phyloP scores from a whole-genome alignment of 2,797 vertebrate species.

The Thunnus albacares region DNA sequence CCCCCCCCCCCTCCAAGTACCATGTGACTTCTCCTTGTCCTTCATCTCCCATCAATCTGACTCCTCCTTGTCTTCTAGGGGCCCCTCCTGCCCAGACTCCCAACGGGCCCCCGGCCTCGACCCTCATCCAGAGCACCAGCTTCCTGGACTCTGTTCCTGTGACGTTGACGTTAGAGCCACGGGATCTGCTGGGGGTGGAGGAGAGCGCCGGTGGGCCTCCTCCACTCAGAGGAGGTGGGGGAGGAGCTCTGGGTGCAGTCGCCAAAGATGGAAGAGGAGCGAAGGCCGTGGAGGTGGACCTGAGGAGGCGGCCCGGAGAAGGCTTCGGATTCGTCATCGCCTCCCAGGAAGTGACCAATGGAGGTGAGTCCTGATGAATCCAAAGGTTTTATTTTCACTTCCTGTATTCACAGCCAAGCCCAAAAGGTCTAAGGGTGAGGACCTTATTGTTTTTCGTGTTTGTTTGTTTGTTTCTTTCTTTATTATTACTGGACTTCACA shows the following conservation, averaged over 20 bases:
- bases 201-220: constrained; percentile 74
- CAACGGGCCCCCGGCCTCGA: constrained; percentile 59
- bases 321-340: constrained; percentile 89
- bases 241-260: constrained; percentile 43
- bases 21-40: neutral
- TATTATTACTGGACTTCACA: too few relatives aligned
- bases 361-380: constrained; percentile 71
- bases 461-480: too few relatives aligned
- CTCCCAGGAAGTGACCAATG: constrained; percentile 82
- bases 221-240: constrained; percentile 55
- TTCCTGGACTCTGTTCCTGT: constrained; percentile 88
- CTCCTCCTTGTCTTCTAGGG: constrained; percentile 32
- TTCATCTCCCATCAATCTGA: neutral
- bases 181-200: constrained; percentile 81
- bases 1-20: too few relatives aligned
- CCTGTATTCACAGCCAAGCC: neutral
- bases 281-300: constrained; percentile 83
- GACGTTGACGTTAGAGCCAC: constrained; percentile 85
- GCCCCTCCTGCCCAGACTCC: constrained; percentile 67
- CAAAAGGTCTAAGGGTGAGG: too few relatives aligned
- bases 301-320: constrained; percentile 83
- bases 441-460: too few relatives aligned
- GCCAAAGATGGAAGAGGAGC: constrained; percentile 64
- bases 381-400: neutral
- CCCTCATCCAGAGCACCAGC: constrained; percentile 88